Percentiles rank a stretch among this genome's conserved stretches.
These are phyloP conservation scores for Stylophora pistillata DNA, from an alignment of 64 coral and sea anemone genomes.

Conservation along the genomic window DNA sequence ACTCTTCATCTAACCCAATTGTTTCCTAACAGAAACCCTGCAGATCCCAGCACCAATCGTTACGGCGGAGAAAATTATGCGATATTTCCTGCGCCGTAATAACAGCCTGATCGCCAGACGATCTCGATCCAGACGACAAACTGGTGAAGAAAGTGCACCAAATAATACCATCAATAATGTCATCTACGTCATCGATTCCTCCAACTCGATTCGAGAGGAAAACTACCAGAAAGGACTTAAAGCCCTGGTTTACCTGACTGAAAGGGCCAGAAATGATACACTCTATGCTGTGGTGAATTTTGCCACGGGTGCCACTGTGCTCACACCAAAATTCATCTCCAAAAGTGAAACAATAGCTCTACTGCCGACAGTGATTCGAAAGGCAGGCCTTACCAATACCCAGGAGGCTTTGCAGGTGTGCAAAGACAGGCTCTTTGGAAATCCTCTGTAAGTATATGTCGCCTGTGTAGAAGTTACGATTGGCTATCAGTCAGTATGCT, in stretches of 20 bases:
- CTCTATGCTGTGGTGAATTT: constrained; percentile 60
- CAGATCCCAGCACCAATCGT: constrained; percentile 37
- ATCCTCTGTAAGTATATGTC: not conserved
- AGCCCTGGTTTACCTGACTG: constrained; percentile 2
- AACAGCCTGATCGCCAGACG: not conserved
- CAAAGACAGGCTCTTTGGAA: constrained; percentile 37
- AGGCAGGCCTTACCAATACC: constrained; percentile 70
- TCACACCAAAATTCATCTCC: constrained; percentile 39
- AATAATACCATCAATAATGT: constrained; percentile 46
- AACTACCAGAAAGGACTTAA: constrained; percentile 44
- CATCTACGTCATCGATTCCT: constrained; percentile 62
- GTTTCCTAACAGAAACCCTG: constrained; percentile 35
- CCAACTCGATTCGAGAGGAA: constrained; percentile 48
- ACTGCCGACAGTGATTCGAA: constrained; percentile 35
- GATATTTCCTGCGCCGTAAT: constrained; percentile 67
- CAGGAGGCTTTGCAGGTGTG: constrained; percentile 74
- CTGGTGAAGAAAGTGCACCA: not conserved
- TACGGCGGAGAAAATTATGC: constrained; percentile 64
- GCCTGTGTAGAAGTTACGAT: not conserved
- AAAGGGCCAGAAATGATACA: constrained; percentile 36
- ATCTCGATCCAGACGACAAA: constrained; percentile 37
- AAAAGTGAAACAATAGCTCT: constrained; percentile 33
- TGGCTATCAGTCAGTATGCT: not conserved
- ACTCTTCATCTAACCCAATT: not conserved
- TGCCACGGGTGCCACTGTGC: constrained; percentile 38